Conservation (phyloP, 1,140 invertebrate species). For the Sinonovacula constricta region DNA sequence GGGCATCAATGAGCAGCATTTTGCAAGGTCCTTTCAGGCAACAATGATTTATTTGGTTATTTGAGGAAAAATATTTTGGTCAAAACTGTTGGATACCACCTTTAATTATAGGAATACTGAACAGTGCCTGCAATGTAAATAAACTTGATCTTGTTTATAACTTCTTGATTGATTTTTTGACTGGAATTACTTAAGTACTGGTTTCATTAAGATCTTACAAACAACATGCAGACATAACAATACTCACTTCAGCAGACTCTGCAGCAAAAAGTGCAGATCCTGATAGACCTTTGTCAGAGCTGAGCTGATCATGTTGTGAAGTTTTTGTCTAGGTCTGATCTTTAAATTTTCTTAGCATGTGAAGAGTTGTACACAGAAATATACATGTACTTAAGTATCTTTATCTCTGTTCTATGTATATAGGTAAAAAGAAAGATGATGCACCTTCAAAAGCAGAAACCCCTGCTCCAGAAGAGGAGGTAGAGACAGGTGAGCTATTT, state of each 20-base stretch:
- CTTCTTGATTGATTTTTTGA: no score
- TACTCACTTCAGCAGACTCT: background rate
- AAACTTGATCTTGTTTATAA: no score
- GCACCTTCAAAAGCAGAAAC: constrained; percentile 57
- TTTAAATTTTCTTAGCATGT: background rate
- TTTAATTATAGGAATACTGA: no score
- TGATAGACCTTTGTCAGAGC: no score
- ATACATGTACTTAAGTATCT: background rate
- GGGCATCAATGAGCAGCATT: no score
- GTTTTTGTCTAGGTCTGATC: background rate
- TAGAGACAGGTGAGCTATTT: constrained; percentile 51
- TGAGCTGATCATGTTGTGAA: background rate
- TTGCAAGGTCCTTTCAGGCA: no score
- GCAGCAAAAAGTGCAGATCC: background rate
- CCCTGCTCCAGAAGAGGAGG: constrained; percentile 48
- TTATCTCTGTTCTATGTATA: background rate
- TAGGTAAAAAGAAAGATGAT: constrained; percentile 53
- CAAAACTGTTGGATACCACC: no score
- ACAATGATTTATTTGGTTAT: no score
- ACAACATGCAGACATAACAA: background rate
- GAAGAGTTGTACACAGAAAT: background rate
- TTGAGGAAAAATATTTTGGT: no score
- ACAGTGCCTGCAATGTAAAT: no score
- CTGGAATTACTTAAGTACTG: no score
- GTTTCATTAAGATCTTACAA: no score